Base-by-base conservation (phyloP, 1,140 invertebrate genomes). In the Pseudomyrmex cubaensis region DNA sequence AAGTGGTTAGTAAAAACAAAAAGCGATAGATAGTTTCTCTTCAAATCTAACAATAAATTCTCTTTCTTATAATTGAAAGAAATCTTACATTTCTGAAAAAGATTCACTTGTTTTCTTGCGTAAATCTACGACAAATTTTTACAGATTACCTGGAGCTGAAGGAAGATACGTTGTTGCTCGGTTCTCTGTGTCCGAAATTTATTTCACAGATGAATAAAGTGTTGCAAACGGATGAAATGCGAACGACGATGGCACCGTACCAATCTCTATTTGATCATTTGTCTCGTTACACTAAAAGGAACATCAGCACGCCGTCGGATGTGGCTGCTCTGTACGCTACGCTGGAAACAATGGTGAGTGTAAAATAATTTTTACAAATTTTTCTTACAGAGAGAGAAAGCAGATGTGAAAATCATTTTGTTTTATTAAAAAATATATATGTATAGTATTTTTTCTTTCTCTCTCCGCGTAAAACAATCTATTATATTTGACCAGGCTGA, bases 171-270 rank as follows among this genome's bases (percentile, higher is more conserved):
- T 12, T 94, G n/a, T 61, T 94, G 5, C 44, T 93, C 7, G 93
- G 93, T 10, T 89, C 72, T 8, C 69, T 89, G 0, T 94, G 93
- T 74, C 92, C 93, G 4, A 87, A 48, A 20, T 94, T 93, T 61
- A 0, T 82, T 61, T 15, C 35, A 13, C 89, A 91, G 48, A 83
- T 86, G 48, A 25, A 20, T 0, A 73, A 88, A 20, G 46, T 87
- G 1, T 66, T 85, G 9, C 82, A 66, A n/a, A 78, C 44, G 25
- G 12, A 25, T 10, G 48, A 76, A 35, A 56, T 54, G 35, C 59
- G n/a, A 3, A 15, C 57, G 50, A 52, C 12, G 46, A 20, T 82
- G 48, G 52, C 59, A 25, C 12, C 62, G 20, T 66, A 91, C 62
- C 12, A 50, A 13, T 2, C 78, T 35, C 54, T 93, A 5, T 89